Percentiles rank a stretch among this genome's conserved stretches.
Conservation (phyloP, 2,113 vertebrate species). For the Silurus glanis region DNA sequence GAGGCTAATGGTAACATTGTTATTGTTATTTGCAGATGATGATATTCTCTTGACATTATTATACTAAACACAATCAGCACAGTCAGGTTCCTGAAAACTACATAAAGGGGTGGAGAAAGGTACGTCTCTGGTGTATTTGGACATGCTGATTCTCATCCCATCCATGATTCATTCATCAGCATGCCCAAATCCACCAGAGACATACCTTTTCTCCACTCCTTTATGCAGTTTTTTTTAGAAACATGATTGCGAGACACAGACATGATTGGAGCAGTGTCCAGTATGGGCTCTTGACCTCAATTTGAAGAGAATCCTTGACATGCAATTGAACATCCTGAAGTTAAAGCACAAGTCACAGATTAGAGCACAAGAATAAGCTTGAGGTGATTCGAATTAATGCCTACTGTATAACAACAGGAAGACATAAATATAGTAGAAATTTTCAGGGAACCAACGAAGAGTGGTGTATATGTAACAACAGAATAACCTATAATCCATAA, state of each 20-base stretch:
- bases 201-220: neutral
- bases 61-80: too few relatives aligned
- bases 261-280: neutral
- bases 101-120: too few relatives aligned
- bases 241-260: neutral
- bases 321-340: neutral
- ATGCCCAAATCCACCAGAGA: neutral
- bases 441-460: neutral
- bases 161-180: neutral
- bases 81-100: too few relatives aligned
- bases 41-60: neutral
- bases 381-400: neutral
- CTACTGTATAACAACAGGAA: neutral
- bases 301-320: neutral
- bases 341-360: neutral
- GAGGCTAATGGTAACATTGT: neutral
- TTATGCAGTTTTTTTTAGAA: neutral
- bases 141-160: too few relatives aligned
- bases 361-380: neutral
- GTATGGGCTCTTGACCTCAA: neutral
- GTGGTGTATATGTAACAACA: neutral
- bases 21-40: neutral
- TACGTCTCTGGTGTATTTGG: too few relatives aligned
- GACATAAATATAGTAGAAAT: neutral
- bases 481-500: neutral